Evolutionary conservation across 2,888 invertebrate species (phyloP).

Genomic region (Ormyrus thymus): DNA sequence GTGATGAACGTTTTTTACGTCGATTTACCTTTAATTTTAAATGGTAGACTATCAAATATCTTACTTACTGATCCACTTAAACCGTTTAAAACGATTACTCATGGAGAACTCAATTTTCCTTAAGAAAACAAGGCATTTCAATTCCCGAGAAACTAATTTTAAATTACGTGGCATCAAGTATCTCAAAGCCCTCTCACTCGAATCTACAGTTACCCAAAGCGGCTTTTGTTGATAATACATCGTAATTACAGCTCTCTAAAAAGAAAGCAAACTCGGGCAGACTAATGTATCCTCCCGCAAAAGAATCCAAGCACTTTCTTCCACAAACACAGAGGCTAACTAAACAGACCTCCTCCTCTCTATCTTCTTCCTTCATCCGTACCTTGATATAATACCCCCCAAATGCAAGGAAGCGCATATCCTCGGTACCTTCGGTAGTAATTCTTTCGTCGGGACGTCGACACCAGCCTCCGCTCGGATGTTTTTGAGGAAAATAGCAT

Average conservation of each 20-base stretch:
- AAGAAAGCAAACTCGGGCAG: constrained; percentile 36
- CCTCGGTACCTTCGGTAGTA: constrained; percentile 16
- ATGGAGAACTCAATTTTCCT: no score
- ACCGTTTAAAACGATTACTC: no score
- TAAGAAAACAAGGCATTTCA: constrained; percentile 3
- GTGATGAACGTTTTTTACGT: no score
- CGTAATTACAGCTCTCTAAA: constrained; percentile 38
- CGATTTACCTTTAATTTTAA: no score
- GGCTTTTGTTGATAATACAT: constrained; percentile 32
- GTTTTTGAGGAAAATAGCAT: constrained; percentile 41
- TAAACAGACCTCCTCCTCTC: constrained; percentile 29
- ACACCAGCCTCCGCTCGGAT: not conserved
- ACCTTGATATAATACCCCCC: not conserved
- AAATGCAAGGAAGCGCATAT: constrained; percentile 14
- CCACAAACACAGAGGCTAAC: constrained; percentile 33
- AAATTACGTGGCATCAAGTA: constrained; percentile 24
- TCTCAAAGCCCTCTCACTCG: constrained; percentile 4
- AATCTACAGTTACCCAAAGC: not conserved
- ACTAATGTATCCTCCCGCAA: constrained; percentile 29
- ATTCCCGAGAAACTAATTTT: constrained; percentile 6
- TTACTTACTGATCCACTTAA: no score
- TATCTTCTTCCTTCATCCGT: not conserved
- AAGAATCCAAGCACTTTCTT: constrained; percentile 38
- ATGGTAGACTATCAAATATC: no score
- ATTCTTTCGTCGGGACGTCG: constrained; percentile 27